Base-by-base conservation (phyloP, 2,113 vertebrate species). In the Elgaria multicarinata region DNA sequence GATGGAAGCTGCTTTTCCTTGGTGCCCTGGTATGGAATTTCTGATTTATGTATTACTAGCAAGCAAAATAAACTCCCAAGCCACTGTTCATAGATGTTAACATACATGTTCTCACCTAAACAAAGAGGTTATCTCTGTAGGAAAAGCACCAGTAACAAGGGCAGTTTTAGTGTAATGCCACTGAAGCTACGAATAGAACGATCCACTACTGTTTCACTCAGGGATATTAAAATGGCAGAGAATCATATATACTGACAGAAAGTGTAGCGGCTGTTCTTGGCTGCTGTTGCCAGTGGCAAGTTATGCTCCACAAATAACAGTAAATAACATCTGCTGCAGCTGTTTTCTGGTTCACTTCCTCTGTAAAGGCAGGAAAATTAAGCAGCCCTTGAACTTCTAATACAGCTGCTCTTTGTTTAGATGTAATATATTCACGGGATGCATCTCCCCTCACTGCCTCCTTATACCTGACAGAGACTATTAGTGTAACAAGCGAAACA, bases 291-390 rank as follows among this genome's bases (percentile, higher is more conserved):
- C 58, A 50, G 39, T 53, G 86, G 76, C 76, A 79, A 87, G 64
- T 67, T 69, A 80, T 28, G 64, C 44, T 80, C 64, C 64, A 33
- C 18, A 31, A 77, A 77, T 42, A 77, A 62, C 85, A 31, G 46
- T 69, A 87, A 87, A 87, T 71, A 71, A 69, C 76, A 71, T 80
- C 64, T 46, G 7, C 14, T 55, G 44, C 46, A 80, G 86, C 76
- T 87, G 86, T 76, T 80, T 80, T 80, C 76, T 44, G 85, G 53
- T 77, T 87, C 76, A 39, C n/a, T 71, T 80, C 76, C n/a, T 44
- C 44, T 5, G 14, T 46, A 74, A 50, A 87, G 76, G 53, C 75
- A 69, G 62, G 64, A 50, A 79, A 69, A 87, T 80, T 69, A 80
- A 87, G 80, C 39, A 80, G 18, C 20, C 44, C 42, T 87, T 80